These are phyloP conservation scores for Anseranas semipalmata DNA, from an alignment of 2,113 vertebrate species.

Conservation along the genomic window DNA sequence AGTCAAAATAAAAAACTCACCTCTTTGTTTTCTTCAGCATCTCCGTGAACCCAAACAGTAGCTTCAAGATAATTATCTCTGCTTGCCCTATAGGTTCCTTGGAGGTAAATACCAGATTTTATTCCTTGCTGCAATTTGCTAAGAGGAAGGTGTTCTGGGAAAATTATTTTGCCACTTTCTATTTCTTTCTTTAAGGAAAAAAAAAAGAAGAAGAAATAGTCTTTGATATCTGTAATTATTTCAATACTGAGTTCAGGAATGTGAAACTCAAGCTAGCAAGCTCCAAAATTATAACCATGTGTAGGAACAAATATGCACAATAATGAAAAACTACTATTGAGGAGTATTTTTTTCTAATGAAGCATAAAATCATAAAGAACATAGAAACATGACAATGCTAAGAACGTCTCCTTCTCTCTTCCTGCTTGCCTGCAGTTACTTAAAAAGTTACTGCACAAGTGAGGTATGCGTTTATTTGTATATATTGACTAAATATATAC, in stretches of 20 bases:
- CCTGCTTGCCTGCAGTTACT: neutral
- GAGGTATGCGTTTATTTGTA: neutral
- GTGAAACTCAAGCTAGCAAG: neutral
- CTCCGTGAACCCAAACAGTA: slow-evolving; percentile 92
- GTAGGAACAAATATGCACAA: neutral
- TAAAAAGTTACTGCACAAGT: neutral
- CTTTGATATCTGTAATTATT: neutral
- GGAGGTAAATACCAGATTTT: slow-evolving; percentile 88
- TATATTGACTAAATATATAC: neutral
- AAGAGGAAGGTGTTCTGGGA: slow-evolving; percentile 92
- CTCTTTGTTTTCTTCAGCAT: slow-evolving; percentile 87
- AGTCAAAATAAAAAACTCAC: slow-evolving; percentile 66
- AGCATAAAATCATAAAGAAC: neutral
- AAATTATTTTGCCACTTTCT: slow-evolving; percentile 87
- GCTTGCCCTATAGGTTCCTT: slow-evolving; percentile 93
- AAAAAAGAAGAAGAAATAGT: neutral
- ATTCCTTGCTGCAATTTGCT: slow-evolving; percentile 94
- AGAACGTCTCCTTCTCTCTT: neutral
- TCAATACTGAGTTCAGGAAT: neutral
- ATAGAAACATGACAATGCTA: neutral
- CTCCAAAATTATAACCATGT: neutral
- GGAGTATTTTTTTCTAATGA: neutral
- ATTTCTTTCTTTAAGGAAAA: slow-evolving; percentile 84
- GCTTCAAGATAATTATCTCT: slow-evolving; percentile 98
- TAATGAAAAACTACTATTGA: neutral